Base-by-base conservation (phyloP, 2,888 invertebrate species). In the Limnephilus auricula region DNA sequence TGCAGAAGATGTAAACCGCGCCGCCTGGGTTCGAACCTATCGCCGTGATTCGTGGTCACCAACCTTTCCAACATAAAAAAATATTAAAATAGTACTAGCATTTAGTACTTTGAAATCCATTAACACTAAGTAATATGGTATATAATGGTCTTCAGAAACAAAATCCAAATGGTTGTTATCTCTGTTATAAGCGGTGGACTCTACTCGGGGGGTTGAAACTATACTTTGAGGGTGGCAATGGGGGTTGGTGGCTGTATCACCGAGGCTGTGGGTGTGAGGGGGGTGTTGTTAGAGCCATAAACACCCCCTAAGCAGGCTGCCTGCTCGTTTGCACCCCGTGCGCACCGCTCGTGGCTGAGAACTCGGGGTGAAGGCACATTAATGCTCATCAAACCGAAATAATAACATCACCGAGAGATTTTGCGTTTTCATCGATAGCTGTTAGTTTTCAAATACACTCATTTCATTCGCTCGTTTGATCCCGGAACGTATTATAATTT, bases 281-380 rank as follows among this genome's bases (percentile, higher is more conserved):
- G 4, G 37, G 40, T 18, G 84, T 15, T 37, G 37, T 40, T 40
- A 25, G 84, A 37, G 37, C 40, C 84, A 84, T 84, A 84, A 84
- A 84, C 84, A 84, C 84, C 84, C 84, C 84, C 37, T n/a, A 37
- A n/a, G 37, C 84, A 34, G 34, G 25, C 84, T 34, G 84, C 84
- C 84, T 84, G 84, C 82, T 82, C 84, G 84, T 84, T 84, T 84
- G 84, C 84, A 37, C 84, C 34, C 84, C 40, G 82, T 82, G 82
- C 82, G 1, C 25, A 65, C 50, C 18, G 50, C 50, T 65, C 25
- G 50, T 65, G 50, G 50, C 82, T 82, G 82, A 31, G 30, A 82
- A 82, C 82, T 32, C 34, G 82, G 32, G 84, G 37, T 84, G 25
- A 37, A 40, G 37, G 84, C 37, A 84, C 40, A 37, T 45, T 84